These are phyloP conservation scores for Drosophila leontia DNA, from an alignment of 1,140 invertebrate genomes.

Conservation along the genomic window DNA sequence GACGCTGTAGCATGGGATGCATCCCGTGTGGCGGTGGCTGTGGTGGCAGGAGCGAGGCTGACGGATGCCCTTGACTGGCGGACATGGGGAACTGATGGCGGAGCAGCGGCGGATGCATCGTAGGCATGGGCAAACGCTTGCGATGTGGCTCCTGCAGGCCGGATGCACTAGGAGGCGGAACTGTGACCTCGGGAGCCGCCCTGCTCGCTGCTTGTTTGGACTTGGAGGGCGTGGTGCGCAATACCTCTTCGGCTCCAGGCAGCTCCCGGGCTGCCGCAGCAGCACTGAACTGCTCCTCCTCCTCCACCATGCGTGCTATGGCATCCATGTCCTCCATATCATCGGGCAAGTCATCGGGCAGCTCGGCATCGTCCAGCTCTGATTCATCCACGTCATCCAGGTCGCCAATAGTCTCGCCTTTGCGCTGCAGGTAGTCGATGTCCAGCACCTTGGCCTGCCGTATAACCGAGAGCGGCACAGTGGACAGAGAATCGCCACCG, in stretches of 20 bases:
- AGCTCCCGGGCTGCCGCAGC: slow-evolving; percentile 87
- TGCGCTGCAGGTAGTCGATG: slow-evolving; percentile 84
- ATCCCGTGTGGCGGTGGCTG: slow-evolving; percentile 51
- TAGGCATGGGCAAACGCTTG: slow-evolving; percentile 85
- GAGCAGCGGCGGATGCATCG: slow-evolving; percentile 78
- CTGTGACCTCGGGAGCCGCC: slow-evolving; percentile 13
- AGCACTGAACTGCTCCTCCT: slow-evolving; percentile 86
- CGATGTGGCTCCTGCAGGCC: slow-evolving; percentile 79
- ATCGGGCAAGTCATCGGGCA: slow-evolving; percentile 80
- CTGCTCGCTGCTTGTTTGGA: slow-evolving; percentile 31
- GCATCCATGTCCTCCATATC: slow-evolving; percentile 86
- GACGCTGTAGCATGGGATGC: slow-evolving; percentile 71
- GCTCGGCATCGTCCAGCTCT: slow-evolving; percentile 76
- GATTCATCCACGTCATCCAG: slow-evolving; percentile 74
- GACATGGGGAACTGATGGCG: slow-evolving; percentile 79
- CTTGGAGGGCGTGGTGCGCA: slow-evolving; percentile 85
- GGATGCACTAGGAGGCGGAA: slow-evolving; percentile 49
- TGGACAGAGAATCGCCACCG: slow-evolving; percentile 73
- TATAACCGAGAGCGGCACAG: slow-evolving; percentile 80
- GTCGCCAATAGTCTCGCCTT: slow-evolving; percentile 68
- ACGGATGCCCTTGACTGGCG: slow-evolving; percentile 17
- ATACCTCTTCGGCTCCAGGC: slow-evolving; percentile 86
- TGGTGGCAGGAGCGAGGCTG: slow-evolving; percentile 55
- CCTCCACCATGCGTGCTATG: slow-evolving; percentile 88
- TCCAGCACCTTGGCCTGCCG: slow-evolving; percentile 84